Evolutionary conservation across 2,797 vertebrate species (phyloP), one percentile per base, ranked within the genome.

Genomic region (Enteromius treurensis): DNA sequence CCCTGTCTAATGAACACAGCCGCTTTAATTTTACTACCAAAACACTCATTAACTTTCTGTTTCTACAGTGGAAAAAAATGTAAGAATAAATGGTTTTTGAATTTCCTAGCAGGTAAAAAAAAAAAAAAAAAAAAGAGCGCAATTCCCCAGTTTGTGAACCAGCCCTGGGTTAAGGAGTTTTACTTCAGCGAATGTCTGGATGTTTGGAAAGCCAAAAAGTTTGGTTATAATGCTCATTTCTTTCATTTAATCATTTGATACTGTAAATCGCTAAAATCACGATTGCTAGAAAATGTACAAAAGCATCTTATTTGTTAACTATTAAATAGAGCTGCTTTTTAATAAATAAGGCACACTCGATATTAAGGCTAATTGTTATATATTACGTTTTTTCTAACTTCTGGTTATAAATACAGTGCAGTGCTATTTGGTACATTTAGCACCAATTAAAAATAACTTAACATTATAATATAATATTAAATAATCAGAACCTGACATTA

Each of bases 1-100:
- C 49, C 77, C 34, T 67, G 65, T 60, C 60, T 83, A 83, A 86
- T 81, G 82, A 79, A 75, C 82, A 83, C 75, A 71, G 51, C 85
- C 77, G 87, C 86, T 85, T 84, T 83, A 86, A 67, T 53, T 80
- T 42, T 58, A 51, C 65, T 80, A 23, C 26, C 26, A 23, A 58
- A 45, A 42, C 58, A 19, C 5, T 74, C 1, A 29, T 37, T 34
- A 34, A 74, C 29, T 42, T 73, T 17, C 79, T 19, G 40, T 64
- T 45, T 71, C 13, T n/a, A 37, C 40, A 19, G 55, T 53, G 29
- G 26, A 19, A 32, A 14, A 32, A 77, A 60, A 42, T 8, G 0
- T 3, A 42, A 60, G 74, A 42, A 60, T 1, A 40, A 11, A 26
- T 14, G 5, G 5, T 15, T 5, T 55, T 74, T 55, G 1, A 15